Evolutionary conservation across 1,140 invertebrate genomes (phyloP).

Genomic region (Dysdera silvatica): DNA sequence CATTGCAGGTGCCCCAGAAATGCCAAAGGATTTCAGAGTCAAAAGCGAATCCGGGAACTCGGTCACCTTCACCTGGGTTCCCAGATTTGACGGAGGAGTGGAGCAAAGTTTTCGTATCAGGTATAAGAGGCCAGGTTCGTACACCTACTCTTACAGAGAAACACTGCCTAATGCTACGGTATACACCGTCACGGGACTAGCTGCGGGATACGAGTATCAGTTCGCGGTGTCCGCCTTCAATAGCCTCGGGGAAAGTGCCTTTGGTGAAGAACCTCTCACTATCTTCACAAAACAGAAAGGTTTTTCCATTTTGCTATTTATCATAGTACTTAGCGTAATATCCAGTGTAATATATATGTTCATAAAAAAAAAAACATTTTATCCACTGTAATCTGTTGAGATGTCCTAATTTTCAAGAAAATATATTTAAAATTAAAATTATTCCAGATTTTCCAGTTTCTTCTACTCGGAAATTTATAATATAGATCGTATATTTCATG

Average conservation of each 20-base stretch:
- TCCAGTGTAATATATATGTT: no score
- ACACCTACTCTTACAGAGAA: conserved; percentile 53
- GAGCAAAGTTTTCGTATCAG: conserved; percentile 70
- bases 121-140: conserved; percentile 48
- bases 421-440: no score
- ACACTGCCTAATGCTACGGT: conserved; percentile 62
- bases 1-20: conserved; percentile 69
- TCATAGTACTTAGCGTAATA: no score
- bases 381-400: no score
- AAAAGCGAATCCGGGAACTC: conserved; percentile 76
- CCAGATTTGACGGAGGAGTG: conserved; percentile 89
- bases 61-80: conserved; percentile 77
- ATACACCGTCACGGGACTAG: conserved; percentile 61
- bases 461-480: no score
- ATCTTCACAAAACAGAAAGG: conserved; percentile 53
- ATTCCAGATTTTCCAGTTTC: no score
- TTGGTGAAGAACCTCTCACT: conserved; percentile 14
- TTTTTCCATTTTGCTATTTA: no score
- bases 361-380: no score
- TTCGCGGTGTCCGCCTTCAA: conserved; percentile 82
- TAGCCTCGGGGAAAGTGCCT: conserved; percentile 72
- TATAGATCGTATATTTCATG: no score
- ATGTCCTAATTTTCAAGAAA: no score
- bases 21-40: conserved; percentile 62
- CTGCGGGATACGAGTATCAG: conserved; percentile 74